A percentile compares a stretch with the other conserved stretches of the same genome.
These are phyloP conservation scores for Gambusia holbrooki DNA, from an alignment of 2,113 vertebrate species.

Conservation along the genomic window DNA sequence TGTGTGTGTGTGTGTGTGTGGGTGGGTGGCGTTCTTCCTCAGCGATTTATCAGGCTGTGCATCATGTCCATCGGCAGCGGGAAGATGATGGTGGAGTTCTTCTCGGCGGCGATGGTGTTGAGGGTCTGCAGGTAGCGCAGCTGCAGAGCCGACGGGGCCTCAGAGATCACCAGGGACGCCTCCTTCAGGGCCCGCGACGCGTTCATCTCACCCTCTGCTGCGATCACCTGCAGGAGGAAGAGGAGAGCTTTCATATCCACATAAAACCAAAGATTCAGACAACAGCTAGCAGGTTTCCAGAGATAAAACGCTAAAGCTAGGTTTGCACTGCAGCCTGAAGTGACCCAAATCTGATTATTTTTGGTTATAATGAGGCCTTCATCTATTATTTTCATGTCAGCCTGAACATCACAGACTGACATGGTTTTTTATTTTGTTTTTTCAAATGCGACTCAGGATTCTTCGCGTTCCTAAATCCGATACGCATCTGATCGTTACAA, in stretches of 20 bases:
- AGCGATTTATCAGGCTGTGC: conserved; percentile 74
- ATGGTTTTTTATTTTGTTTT: too few species aligned
- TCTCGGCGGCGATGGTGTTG: conserved; percentile 90
- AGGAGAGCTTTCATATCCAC: neutral
- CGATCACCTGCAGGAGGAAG: conserved; percentile 83
- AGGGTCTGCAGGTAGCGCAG: conserved; percentile 93
- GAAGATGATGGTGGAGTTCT: conserved; percentile 95
- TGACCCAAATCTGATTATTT: too few species aligned
- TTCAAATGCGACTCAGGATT: too few species aligned
- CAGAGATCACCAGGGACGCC: conserved; percentile 89
- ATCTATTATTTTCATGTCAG: too few species aligned
- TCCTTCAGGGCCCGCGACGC: conserved; percentile 91
- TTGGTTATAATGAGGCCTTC: too few species aligned
- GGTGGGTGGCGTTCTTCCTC: neutral
- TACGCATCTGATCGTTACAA: too few species aligned
- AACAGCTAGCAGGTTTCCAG: too few species aligned
- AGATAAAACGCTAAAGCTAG: too few species aligned
- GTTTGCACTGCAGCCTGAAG: too few species aligned
- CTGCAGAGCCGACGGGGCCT: conserved; percentile 91
- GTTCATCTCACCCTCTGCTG: conserved; percentile 92
- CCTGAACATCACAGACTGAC: too few species aligned
- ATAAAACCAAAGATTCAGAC: too few species aligned
- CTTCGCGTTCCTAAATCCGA: too few species aligned
- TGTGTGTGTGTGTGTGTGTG: neutral
- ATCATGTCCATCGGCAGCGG: conserved; percentile 90